Percentiles rank a stretch among this genome's conserved stretches.
Evolutionary conservation across 2,797 vertebrate species (phyloP).

Genomic region (Austrolebias charrua): DNA sequence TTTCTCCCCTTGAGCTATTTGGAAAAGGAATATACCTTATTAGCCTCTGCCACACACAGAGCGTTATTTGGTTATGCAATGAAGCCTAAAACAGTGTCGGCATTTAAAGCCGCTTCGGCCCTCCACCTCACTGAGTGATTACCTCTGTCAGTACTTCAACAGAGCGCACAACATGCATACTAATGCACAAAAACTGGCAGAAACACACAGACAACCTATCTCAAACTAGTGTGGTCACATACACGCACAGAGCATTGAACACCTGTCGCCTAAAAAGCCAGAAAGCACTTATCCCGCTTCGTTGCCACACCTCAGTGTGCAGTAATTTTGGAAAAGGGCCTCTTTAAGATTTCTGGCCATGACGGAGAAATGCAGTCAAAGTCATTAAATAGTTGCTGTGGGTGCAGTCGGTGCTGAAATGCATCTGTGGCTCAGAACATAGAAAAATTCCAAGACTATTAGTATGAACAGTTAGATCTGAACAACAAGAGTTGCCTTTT

Average conservation of each 20-base stretch:
- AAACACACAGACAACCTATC: constrained; percentile 10
- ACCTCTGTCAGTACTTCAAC: constrained; percentile 72
- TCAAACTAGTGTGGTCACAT: constrained; percentile 12
- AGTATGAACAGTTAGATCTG: constrained; percentile 57
- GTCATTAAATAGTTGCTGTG: constrained; percentile 65
- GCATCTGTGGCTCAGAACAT: constrained; percentile 57
- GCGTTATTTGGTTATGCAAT: constrained; percentile 81
- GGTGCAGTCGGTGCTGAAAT: constrained; percentile 61
- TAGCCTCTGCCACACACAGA: constrained; percentile 72
- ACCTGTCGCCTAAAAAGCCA: constrained; percentile 73
- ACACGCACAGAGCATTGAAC: constrained; percentile 62
- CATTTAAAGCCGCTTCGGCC: constrained; percentile 73
- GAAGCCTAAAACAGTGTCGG: constrained; percentile 76
- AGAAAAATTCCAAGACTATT: constrained; percentile 53
- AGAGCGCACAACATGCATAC: constrained; percentile 49
- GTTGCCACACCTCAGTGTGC: constrained; percentile 70
- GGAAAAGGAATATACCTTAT: constrained; percentile 77
- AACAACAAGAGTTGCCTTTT: constrained; percentile 47
- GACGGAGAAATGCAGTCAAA: constrained; percentile 61
- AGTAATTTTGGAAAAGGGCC: constrained; percentile 67
- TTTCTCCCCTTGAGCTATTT: constrained; percentile 80
- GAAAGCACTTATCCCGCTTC: constrained; percentile 62
- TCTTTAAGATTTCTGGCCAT: constrained; percentile 70
- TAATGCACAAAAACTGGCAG: constrained; percentile 16
- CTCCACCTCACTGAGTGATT: constrained; percentile 80